Evolutionary conservation across 2,888 invertebrate genomes (phyloP).

Genomic region (Acanthosepion pharaonis): DNA sequence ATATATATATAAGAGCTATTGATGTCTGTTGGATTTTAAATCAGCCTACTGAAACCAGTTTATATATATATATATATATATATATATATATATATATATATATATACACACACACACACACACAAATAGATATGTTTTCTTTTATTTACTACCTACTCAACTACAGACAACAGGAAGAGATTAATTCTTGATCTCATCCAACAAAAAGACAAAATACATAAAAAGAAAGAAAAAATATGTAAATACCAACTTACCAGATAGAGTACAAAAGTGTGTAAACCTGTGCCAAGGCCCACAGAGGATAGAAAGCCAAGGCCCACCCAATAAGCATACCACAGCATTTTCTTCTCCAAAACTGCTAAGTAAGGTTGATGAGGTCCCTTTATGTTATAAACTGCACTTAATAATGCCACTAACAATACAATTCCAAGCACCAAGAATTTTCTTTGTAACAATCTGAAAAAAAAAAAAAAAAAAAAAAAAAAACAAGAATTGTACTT

Average conservation of each 20-base stretch:
- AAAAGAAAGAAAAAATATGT: not conserved
- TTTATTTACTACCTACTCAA: not conserved
- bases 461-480: not conserved
- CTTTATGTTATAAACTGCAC: slow-evolving; percentile 78
- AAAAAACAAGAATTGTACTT: not conserved
- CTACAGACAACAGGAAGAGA: not conserved
- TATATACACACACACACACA: no score
- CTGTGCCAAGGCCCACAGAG: slow-evolving; percentile 97
- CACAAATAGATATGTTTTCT: not conserved
- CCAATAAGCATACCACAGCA: slow-evolving; percentile 91
- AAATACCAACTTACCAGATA: slow-evolving; percentile 80
- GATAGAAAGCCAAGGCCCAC: slow-evolving; percentile 94
- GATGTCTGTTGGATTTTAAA: no score
- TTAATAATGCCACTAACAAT: slow-evolving; percentile 76
- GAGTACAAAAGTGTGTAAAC: slow-evolving; percentile 97
- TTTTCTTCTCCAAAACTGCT: slow-evolving; percentile 67
- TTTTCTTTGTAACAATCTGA: slow-evolving; percentile 75
- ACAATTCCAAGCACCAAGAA: slow-evolving; percentile 77
- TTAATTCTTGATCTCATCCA: not conserved
- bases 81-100: no score
- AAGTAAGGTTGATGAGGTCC: slow-evolving; percentile 80
- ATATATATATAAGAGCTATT: no score
- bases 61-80: no score
- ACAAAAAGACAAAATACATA: not conserved
- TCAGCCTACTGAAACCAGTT: no score